phyloP scores from a whole-genome alignment of 2,797 vertebrate species.

The Mastacembelus armatus region DNA sequence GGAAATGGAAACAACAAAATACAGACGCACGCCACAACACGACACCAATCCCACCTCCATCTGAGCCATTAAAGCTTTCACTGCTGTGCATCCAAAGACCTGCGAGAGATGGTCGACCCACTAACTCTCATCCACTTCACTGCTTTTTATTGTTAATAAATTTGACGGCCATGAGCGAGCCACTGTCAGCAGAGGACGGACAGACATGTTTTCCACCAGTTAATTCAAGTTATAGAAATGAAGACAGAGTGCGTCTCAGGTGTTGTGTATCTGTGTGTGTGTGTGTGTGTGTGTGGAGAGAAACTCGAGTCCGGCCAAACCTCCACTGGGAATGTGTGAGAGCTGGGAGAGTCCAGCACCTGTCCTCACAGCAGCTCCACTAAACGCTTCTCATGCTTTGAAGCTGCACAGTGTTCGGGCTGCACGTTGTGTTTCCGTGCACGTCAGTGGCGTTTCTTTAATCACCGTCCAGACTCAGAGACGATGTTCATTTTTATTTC shows the following conservation, averaged over 20 bases:
- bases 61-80: too few species aligned
- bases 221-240: too few species aligned
- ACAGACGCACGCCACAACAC: not conserved
- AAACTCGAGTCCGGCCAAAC: constrained; percentile 51
- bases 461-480: not conserved
- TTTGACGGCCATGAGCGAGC: not conserved
- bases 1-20: not conserved
- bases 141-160: too few species aligned
- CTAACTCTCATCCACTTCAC: too few species aligned
- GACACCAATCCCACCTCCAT: not conserved
- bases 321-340: constrained; percentile 52
- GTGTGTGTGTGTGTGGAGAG: constrained; percentile 4
- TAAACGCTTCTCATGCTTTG: not conserved
- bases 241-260: not conserved
- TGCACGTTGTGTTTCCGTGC: constrained; percentile 14
- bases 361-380: constrained; percentile 20
- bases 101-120: too few species aligned
- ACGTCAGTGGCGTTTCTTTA: not conserved
- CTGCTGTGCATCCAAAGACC: too few species aligned
- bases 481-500: too few species aligned
- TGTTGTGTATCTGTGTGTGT: not conserved
- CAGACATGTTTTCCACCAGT: too few species aligned
- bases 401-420: not conserved
- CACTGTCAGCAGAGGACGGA: not conserved
- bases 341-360: constrained; percentile 38